Evolutionary conservation across 2,113 vertebrate genomes (phyloP).

Genomic region (Mustelus asterias): DNA sequence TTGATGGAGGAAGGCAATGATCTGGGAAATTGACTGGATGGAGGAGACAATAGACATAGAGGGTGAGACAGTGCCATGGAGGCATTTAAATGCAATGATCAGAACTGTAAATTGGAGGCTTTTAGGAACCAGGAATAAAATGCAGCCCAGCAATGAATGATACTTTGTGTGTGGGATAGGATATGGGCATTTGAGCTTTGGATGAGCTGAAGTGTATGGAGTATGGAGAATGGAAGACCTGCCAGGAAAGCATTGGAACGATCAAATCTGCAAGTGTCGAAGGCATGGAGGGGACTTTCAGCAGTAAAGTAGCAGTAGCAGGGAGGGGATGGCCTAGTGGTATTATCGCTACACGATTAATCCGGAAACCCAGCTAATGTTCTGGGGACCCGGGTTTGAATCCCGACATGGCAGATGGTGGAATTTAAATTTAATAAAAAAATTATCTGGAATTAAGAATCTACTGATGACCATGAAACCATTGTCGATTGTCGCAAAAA

Average conservation of each 20-base stretch:
- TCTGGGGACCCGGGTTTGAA: too few species aligned
- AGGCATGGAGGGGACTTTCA: background rate
- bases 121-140: background rate
- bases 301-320: background rate
- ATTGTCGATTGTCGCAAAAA: too few species aligned
- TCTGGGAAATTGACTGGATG: background rate
- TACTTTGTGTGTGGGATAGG: background rate
- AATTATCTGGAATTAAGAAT: too few species aligned
- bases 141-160: background rate
- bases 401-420: too few species aligned
- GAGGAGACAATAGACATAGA: background rate
- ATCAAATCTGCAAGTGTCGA: background rate
- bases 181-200: background rate
- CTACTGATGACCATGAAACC: too few species aligned
- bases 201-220: background rate
- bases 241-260: background rate
- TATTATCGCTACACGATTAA: too few species aligned
- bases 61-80: background rate
- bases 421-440: too few species aligned
- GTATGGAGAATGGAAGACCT: background rate
- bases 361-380: too few species aligned
- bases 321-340: too few species aligned
- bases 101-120: background rate
- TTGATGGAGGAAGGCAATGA: background rate
- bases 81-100: background rate